These are phyloP conservation scores for Drosophila arawakana DNA, from an alignment of 1,140 invertebrate species.

Conservation along the genomic window DNA sequence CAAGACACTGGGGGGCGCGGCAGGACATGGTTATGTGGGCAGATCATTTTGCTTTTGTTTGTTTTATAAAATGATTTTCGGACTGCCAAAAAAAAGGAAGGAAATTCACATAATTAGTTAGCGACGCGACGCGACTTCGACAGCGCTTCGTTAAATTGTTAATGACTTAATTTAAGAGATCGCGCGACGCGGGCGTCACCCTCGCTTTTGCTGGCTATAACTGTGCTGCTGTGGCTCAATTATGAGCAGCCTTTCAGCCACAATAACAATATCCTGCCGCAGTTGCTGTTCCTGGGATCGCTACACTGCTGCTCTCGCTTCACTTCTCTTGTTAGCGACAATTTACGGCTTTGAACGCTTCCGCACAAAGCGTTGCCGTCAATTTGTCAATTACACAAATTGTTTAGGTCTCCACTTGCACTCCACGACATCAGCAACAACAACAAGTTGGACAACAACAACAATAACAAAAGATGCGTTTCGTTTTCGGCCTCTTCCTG, in stretches of 20 bases:
- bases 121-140: conserved; percentile 30
- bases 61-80: conserved; percentile 74
- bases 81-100: conserved; percentile 64
- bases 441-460: conserved; percentile 6
- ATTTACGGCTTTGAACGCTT: conserved; percentile 82
- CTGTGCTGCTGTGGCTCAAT: conserved; percentile 44
- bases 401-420: conserved; percentile 61
- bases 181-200: conserved; percentile 63
- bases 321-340: conserved; percentile 75
- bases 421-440: conserved; percentile 35
- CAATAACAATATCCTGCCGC: conserved; percentile 71
- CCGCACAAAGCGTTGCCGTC: conserved; percentile 81
- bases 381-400: conserved; percentile 85
- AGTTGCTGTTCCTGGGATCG: conserved; percentile 33
- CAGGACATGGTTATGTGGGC: conserved; percentile 64
- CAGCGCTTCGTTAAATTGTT: conserved; percentile 76
- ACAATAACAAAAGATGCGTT: conserved; percentile 43
- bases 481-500: conserved; percentile 57
- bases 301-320: conserved; percentile 30
- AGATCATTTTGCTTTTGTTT: conserved; percentile 52
- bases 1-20: conserved; percentile 36
- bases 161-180: conserved; percentile 81
- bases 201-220: conserved; percentile 28
- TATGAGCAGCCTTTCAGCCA: conserved; percentile 38
- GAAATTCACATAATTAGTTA: conserved; percentile 84